Conservation (phyloP, 1,140 invertebrate species). For the Microvelia longipes region DNA sequence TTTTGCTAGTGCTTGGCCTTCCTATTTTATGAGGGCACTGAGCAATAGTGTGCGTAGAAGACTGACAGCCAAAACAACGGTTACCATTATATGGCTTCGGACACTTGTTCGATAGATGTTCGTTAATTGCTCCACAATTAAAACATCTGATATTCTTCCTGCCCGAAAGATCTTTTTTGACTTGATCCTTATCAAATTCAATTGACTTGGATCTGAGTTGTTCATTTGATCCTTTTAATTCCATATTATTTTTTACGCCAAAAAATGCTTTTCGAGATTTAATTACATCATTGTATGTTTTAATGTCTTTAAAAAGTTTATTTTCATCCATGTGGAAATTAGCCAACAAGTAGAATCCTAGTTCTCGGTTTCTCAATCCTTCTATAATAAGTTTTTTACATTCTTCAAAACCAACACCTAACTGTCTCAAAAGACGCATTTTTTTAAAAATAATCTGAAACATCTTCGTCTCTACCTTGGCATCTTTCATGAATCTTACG, state of each 20-base stretch:
- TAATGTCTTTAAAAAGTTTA: neutral
- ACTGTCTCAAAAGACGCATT: neutral
- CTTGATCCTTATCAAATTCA: neutral
- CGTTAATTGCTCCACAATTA: neutral
- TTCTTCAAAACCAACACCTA: neutral
- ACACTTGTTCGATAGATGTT: neutral
- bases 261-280: neutral
- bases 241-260: neutral
- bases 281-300: neutral
- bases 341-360: neutral
- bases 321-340: neutral
- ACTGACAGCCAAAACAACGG: neutral
- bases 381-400: neutral
- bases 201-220: neutral
- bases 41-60: too few species aligned
- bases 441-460: neutral
- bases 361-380: neutral
- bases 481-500: neutral
- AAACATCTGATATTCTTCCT: neutral
- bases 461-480: neutral
- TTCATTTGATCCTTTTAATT: neutral
- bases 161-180: neutral
- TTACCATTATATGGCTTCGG: neutral
- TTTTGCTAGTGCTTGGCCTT: neutral
- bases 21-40: too few species aligned